Conservation (phyloP, 2,888 invertebrate species). For the Steinernema carpocapsae region DNA sequence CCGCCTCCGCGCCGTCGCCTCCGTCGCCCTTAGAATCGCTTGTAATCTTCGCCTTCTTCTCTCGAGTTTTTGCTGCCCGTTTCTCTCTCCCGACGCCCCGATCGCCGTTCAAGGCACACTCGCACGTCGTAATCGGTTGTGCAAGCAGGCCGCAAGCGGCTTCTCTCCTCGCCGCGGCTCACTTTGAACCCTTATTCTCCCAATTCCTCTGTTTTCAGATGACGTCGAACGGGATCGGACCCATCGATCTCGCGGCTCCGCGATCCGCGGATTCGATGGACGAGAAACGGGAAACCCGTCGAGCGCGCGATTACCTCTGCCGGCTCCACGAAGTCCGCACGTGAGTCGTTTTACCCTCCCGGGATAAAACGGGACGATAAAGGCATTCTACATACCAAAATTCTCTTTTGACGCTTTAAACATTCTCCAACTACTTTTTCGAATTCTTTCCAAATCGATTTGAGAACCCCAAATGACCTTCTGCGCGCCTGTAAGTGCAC, state of each 20-base stretch:
- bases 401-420: too few relatives aligned
- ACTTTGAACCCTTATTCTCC: background rate
- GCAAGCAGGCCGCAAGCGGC: slow-evolving; percentile 18
- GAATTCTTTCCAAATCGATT: background rate
- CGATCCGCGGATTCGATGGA: slow-evolving; percentile 73
- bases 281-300: slow-evolving; percentile 77
- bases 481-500: background rate
- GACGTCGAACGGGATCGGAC: slow-evolving; percentile 15
- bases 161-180: background rate
- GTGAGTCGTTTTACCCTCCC: slow-evolving; percentile 69
- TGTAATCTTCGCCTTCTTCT: background rate
- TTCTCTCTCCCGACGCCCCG: background rate
- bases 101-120: slow-evolving; percentile 21
- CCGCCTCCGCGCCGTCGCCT: background rate
- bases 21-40: background rate
- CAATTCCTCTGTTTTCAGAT: slow-evolving; percentile 9
- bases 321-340: slow-evolving; percentile 81
- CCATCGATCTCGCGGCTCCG: slow-evolving; percentile 22
- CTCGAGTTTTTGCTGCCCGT: background rate
- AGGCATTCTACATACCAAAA: too few relatives aligned
- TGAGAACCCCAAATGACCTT: background rate
- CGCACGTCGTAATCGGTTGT: slow-evolving; percentile 32
- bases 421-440: slow-evolving; percentile 1
- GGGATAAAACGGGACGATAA: background rate
- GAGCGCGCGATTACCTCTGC: slow-evolving; percentile 82